Evolutionary conservation across 2,797 vertebrate genomes (phyloP).

Genomic region (Galaxias olidus): DNA sequence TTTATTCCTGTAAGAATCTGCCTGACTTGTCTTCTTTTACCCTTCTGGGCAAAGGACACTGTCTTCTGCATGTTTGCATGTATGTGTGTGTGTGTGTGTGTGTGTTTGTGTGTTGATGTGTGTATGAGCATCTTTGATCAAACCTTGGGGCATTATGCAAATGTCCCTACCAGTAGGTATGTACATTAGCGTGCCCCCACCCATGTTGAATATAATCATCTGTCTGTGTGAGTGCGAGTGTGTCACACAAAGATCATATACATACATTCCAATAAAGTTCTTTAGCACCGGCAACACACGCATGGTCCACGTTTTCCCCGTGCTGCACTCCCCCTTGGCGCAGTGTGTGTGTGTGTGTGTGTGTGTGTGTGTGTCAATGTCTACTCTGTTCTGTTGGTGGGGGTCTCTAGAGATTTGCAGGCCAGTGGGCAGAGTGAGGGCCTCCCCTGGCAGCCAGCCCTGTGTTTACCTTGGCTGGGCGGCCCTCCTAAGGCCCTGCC

Average conservation of each 20-base stretch:
- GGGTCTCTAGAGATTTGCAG: constrained; percentile 51
- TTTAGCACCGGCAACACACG: no score
- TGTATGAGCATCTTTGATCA: constrained; percentile 17
- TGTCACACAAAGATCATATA: constrained; percentile 25
- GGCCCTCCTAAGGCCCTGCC: constrained; percentile 44
- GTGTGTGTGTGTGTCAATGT: constrained; percentile 61
- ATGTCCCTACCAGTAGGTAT: constrained; percentile 7
- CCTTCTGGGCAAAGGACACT: no score
- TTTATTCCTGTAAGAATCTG: no score
- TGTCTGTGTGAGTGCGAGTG: constrained; percentile 37
- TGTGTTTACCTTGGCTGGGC: constrained; percentile 76
- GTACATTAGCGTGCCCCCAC: constrained; percentile 17
- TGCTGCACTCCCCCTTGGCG: no score
- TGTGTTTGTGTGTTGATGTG: constrained; percentile 11
- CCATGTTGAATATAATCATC: constrained; percentile 39
- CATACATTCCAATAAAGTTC: constrained; percentile 7
- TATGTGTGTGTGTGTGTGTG: constrained; percentile 18
- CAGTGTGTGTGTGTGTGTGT: constrained; percentile 26
- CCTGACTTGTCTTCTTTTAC: no score
- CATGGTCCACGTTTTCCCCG: no score
- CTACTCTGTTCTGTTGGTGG: constrained; percentile 61
- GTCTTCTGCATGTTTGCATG: constrained; percentile 17
- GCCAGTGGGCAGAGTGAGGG: constrained; percentile 29
- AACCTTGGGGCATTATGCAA: no score
- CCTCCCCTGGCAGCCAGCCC: constrained; percentile 60